A percentile compares a stretch with the other conserved stretches of the same genome.
phyloP scores from a whole-genome alignment of 1,140 invertebrate genomes.

The Yoshiicerus persimilis region DNA sequence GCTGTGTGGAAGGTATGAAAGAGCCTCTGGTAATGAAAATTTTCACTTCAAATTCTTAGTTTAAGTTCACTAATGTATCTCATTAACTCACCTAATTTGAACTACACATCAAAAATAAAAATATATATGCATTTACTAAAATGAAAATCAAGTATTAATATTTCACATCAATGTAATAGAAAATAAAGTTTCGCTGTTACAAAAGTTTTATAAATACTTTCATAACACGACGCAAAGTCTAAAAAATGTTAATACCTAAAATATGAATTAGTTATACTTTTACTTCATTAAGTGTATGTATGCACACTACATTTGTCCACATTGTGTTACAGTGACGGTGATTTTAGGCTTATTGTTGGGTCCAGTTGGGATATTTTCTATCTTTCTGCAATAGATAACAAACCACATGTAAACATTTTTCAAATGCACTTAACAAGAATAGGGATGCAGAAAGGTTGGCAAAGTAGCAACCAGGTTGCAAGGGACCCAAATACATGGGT shows the following conservation, averaged over 20 bases:
- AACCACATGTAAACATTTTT: too few species aligned
- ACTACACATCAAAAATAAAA: neutral
- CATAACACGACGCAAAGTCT: neutral
- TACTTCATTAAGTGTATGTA: neutral
- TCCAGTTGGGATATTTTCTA: slow-evolving; percentile 98
- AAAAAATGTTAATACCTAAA: too few species aligned
- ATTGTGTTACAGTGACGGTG: slow-evolving; percentile 91
- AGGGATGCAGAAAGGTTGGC: too few species aligned
- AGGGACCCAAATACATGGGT: too few species aligned
- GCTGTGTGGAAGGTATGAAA: slow-evolving; percentile 35
- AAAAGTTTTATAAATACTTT: neutral
- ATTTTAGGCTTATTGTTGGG: slow-evolving; percentile 99
- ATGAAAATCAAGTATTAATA: neutral
- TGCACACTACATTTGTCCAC: slow-evolving; percentile 70
- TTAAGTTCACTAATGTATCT: too few species aligned
- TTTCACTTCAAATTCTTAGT: neutral
- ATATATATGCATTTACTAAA: neutral
- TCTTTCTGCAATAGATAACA: slow-evolving; percentile 67
- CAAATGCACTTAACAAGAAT: too few species aligned
- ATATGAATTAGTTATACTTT: neutral
- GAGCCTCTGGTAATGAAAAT: slow-evolving; percentile 37
- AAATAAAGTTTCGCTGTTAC: neutral
- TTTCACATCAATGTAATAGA: neutral
- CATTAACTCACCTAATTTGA: neutral
- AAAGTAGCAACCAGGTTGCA: too few species aligned